Base-by-base conservation (phyloP, 2,113 vertebrate species). In the Xenotilapia caudafasciata region DNA sequence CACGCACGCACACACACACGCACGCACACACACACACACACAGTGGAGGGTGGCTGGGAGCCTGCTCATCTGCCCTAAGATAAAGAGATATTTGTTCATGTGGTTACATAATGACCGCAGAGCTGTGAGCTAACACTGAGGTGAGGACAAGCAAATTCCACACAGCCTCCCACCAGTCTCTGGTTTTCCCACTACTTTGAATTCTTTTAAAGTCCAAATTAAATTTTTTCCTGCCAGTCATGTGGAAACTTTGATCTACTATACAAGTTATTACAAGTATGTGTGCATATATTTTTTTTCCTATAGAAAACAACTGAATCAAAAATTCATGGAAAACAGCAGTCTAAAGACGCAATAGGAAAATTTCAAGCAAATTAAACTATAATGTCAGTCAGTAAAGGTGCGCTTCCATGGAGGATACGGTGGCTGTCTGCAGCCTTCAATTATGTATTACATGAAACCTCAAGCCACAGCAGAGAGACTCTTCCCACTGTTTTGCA, bases 51-150 rank as follows among this genome's bases (percentile, higher is more conserved):
- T 70, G 23, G 35, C 13, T 80, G 55, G 80, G 77, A 87, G 45
- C 7, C 26, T 68, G 84, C 86, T 89, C 73, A 70, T 92, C 87
- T 92, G 79, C 54, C 54, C 53, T 58, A 55, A 87, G 83, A 93
- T 90, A 93, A 92, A 93, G 90, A 85, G 79, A 92, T 84, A 84
- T 92, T 91, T 94, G 92, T 93, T 91, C 70, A 62, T 80, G 86
- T 80, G 62, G 90, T 95, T 95, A 86, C 82, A 92, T 95, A 95
- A 95, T 82, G 54, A 89, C 33, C 65, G 33, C 79, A 60, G 91
- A 80, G 73, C 80, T 81, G 79, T 88, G 92, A 86, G 87, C 90
- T 88, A 85, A 89, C 83, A 90, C 49, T 81, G 86, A 94, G 90
- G 92, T 91, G 93, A 94, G 73, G 90, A 92, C 87, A 88, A 87